phyloP scores from a whole-genome alignment of 2,888 invertebrate genomes.

The Blera fallax region DNA sequence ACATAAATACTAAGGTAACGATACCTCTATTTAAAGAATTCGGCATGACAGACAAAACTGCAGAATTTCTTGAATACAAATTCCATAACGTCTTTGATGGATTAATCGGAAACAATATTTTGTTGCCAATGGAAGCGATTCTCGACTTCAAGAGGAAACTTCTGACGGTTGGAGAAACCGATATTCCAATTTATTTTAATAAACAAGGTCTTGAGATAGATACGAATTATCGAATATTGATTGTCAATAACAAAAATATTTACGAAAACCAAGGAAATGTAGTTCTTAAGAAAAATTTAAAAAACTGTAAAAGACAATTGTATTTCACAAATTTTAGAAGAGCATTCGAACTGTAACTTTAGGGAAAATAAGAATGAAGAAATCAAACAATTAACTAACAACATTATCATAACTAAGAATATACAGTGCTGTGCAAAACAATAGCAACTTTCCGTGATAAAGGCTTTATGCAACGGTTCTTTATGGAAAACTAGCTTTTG shows the following conservation, averaged over 20 bases:
- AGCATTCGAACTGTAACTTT: neutral
- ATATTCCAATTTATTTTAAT: neutral
- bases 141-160: conserved; percentile 16
- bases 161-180: neutral
- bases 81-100: conserved; percentile 34
- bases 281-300: too few relatives aligned
- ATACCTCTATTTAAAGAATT: too few relatives aligned
- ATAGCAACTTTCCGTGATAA: too few relatives aligned
- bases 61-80: neutral
- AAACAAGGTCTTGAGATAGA: neutral
- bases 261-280: too few relatives aligned
- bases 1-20: conserved; percentile 12
- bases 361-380: neutral
- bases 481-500: too few relatives aligned
- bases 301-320: neutral
- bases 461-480: too few relatives aligned
- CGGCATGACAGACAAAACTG: neutral
- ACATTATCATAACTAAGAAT: neutral
- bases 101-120: conserved; percentile 44
- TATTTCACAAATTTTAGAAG: neutral
- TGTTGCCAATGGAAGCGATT: neutral
- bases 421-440: too few relatives aligned
- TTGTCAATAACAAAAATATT: too few relatives aligned
- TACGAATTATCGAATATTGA: too few relatives aligned
- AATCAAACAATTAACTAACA: neutral